Evolutionary conservation across 2,797 vertebrate species (phyloP).

Genomic region (Intellagama lesueurii): DNA sequence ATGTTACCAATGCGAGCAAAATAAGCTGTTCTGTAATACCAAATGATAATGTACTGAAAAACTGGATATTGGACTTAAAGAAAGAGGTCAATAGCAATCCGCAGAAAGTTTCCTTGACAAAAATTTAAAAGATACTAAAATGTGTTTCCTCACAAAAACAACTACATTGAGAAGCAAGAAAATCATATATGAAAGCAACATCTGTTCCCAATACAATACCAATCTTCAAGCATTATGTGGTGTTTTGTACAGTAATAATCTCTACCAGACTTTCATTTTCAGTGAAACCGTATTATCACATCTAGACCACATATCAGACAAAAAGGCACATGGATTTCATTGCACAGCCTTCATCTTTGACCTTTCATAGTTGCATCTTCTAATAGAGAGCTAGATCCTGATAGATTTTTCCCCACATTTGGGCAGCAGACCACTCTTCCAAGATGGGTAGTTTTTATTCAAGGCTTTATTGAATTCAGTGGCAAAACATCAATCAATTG

Average conservation of each 20-base stretch:
- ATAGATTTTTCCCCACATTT: neutral
- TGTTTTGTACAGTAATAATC: neutral
- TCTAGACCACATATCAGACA: neutral
- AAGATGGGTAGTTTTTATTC: too few relatives aligned
- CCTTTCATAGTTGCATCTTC: constrained; percentile 18
- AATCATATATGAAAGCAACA: constrained; percentile 8
- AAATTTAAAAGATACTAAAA: constrained; percentile 36
- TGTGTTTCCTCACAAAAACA: neutral
- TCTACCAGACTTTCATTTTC: constrained; percentile 9
- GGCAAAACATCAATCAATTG: neutral
- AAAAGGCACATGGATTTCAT: constrained; percentile 3
- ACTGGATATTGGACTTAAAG: neutral
- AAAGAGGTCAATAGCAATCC: neutral
- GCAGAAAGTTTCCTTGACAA: neutral
- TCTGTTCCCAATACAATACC: neutral
- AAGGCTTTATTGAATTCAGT: neutral
- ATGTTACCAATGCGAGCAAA: neutral
- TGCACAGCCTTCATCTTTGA: constrained; percentile 13
- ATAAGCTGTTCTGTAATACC: neutral
- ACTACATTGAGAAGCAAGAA: neutral
- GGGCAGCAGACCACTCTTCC: neutral
- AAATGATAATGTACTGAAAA: constrained; percentile 6
- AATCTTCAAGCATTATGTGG: constrained; percentile 2
- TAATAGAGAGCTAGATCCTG: constrained; percentile 6
- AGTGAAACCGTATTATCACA: neutral